Base-by-base conservation (phyloP, 1,140 invertebrate species). In the Bombus polaris region DNA sequence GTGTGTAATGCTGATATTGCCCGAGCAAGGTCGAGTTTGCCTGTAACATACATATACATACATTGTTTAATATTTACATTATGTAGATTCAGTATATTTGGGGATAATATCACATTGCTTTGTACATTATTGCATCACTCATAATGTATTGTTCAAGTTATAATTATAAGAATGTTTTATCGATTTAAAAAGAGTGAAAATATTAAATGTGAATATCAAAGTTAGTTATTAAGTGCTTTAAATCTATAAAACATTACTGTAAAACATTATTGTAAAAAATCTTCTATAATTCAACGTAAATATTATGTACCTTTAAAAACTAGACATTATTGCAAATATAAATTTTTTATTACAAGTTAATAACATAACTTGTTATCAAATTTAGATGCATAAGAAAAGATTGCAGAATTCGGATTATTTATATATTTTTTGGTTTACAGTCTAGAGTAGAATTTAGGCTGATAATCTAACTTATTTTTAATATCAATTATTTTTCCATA, bases 161-260 rank as follows among this genome's bases (percentile, higher is more conserved):
- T 44, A 79, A 87, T 83, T 79, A 71, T 83, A 59, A 68, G 79
- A 76, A 57, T 78, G 74, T 79, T 62, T 83, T 73, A 62, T 79
- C 57, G 37, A 72, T 85, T 90, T 57, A 78, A 81, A 70, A 57
- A 39, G 15, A 71, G 1, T 42, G 72, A 65, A 82, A 66, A 86
- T 83, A 77, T 80, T 88, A 84, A 62, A 83, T 90, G 76, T 83
- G 74, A 77, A 85, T 87, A 87, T 89, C 66, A 89, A 87, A 87
- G 47, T 86, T 89, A 91, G 85, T 77, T 70, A 76, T 37, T 89
- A 89, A 91, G 78, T 59, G 22, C 18, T 75, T 66, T 57, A 77
- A 85, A 75, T 85, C 39, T 82, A 81, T 75, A 47, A 75, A 82
- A 75, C 25, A 72, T 81, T 77, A 72, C 28, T 82, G 66, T 53